These are phyloP conservation scores for Rhinophrynus dorsalis DNA, from an alignment of 2,797 vertebrate genomes.

Conservation along the genomic window DNA sequence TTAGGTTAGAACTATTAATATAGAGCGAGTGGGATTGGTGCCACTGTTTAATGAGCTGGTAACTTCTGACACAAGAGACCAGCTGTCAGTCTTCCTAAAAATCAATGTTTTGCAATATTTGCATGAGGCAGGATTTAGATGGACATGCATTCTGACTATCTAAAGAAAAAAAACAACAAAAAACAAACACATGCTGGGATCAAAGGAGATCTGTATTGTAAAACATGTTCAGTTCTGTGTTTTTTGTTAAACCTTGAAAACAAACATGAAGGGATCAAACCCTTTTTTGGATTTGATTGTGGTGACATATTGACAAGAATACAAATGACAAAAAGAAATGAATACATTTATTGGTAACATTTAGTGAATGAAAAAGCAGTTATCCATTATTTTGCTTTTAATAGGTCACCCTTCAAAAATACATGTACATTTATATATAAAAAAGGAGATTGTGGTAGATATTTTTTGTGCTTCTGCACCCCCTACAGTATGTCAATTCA, in stretches of 20 bases:
- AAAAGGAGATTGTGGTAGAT: no score
- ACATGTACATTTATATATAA: no score
- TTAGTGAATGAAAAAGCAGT: no score
- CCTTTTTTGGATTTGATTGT: not conserved
- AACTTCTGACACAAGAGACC: constrained; percentile 30
- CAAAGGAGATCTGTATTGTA: constrained; percentile 39
- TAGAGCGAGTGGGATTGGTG: constrained; percentile 10
- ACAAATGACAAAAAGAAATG: constrained; percentile 18
- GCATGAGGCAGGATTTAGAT: constrained; percentile 26
- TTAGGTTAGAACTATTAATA: constrained; percentile 1
- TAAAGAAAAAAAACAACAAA: not conserved
- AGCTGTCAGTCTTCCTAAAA: constrained; percentile 45
- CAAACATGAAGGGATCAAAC: constrained; percentile 8
- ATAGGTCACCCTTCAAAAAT: no score
- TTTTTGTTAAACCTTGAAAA: constrained; percentile 10
- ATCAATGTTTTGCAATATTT: constrained; percentile 45
- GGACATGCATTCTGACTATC: constrained; percentile 18
- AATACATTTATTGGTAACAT: no score
- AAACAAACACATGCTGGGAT: constrained; percentile 28
- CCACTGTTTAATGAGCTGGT: constrained; percentile 41
- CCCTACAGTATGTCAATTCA: no score
- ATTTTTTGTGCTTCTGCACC: no score
- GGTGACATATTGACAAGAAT: constrained; percentile 6
- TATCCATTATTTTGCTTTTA: no score
- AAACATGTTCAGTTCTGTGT: constrained; percentile 26